Conservation (phyloP, 1,140 invertebrate species). For the Drosophila subobscura region DNA sequence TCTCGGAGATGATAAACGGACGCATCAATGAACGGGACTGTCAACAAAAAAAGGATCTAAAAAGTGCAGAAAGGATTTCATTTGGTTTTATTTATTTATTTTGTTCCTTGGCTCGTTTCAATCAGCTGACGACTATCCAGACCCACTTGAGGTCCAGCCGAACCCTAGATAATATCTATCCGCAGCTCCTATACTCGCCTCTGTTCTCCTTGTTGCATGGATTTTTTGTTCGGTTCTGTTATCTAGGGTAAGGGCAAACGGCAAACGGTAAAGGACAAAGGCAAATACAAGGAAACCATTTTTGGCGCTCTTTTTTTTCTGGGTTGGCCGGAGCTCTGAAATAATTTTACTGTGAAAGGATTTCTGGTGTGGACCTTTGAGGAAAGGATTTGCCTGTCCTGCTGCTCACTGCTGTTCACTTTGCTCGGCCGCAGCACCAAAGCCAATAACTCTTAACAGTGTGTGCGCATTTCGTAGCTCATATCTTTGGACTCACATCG, state of each 20-base stretch:
- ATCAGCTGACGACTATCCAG: conserved; percentile 61
- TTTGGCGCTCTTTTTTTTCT: conserved; percentile 75
- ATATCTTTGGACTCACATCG: conserved; percentile 65
- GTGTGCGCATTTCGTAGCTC: conserved; percentile 74
- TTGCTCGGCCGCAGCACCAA: conserved; percentile 46
- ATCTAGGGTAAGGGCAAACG: conserved; percentile 42
- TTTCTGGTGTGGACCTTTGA: conserved; percentile 43
- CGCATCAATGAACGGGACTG: conserved; percentile 68
- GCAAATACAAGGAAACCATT: conserved; percentile 24
- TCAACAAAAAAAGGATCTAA: conserved; percentile 49
- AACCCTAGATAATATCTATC: conserved; percentile 66
- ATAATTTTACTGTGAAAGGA: conserved; percentile 71
- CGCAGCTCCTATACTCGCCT: conserved; percentile 8
- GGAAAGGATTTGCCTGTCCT: conserved; percentile 63
- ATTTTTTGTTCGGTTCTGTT: conserved; percentile 28
- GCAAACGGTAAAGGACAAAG: conserved; percentile 32
- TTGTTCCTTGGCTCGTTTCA: conserved; percentile 23
- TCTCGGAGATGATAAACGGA: conserved; percentile 63
- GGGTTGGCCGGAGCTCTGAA: conserved; percentile 1
- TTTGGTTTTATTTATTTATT: conserved; percentile 42
- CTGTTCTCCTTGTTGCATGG: conserved; percentile 14
- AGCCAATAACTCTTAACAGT: conserved; percentile 60
- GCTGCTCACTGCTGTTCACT: conserved; percentile 54
- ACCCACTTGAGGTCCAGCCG: conserved; percentile 65
- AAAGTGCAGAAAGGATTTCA: conserved; percentile 46